Evolutionary conservation across 2,888 invertebrate genomes (phyloP).

Genomic region (Nymphalis polychloros): DNA sequence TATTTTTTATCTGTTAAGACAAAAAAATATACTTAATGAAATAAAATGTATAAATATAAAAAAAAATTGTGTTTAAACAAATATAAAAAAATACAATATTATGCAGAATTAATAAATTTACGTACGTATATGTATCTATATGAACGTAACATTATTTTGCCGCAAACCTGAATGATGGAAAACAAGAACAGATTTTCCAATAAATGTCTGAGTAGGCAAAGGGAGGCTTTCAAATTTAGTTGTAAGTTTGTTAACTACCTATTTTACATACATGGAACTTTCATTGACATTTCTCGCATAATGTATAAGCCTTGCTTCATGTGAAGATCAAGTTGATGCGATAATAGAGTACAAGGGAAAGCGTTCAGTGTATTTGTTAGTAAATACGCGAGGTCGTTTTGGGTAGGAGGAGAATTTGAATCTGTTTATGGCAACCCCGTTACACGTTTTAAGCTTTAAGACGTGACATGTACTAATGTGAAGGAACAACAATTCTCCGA

Average conservation of each 20-base stretch:
- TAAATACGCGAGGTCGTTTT: constrained; percentile 24
- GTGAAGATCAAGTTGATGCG: constrained; percentile 56
- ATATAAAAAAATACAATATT: too few relatives aligned
- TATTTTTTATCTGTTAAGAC: too few relatives aligned
- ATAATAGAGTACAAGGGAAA: constrained; percentile 74
- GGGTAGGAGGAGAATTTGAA: constrained; percentile 50
- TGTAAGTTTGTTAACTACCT: constrained; percentile 32
- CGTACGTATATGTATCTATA: too few relatives aligned
- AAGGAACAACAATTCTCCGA: background rate
- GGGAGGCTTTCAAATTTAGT: constrained; percentile 25
- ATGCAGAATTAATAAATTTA: too few relatives aligned
- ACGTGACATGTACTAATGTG: constrained; percentile 45
- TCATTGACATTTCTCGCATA: constrained; percentile 30
- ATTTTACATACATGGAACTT: constrained; percentile 24
- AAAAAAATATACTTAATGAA: too few relatives aligned
- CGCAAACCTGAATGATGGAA: background rate
- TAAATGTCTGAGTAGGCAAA: constrained; percentile 21
- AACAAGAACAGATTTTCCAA: constrained; percentile 16
- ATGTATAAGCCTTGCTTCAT: constrained; percentile 36
- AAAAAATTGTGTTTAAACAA: too few relatives aligned
- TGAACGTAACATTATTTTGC: background rate
- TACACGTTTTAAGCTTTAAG: constrained; percentile 62
- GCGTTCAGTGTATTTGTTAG: constrained; percentile 66
- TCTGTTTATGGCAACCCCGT: constrained; percentile 63
- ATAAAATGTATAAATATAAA: too few relatives aligned